These are phyloP conservation scores for Stylophora pistillata DNA, from an alignment of 64 coral and sea anemone species.

Conservation along the genomic window DNA sequence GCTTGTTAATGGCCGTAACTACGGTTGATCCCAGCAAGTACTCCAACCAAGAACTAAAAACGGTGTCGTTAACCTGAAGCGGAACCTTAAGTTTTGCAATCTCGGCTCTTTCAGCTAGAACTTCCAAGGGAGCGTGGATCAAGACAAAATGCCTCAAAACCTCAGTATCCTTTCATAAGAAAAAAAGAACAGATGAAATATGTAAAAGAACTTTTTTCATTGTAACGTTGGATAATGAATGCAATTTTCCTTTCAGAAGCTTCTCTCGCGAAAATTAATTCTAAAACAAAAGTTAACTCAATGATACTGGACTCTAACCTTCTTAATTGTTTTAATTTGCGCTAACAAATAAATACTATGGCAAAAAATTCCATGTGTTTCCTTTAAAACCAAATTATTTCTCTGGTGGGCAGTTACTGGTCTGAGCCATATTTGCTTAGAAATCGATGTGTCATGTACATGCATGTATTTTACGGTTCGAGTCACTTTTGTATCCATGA, in stretches of 20 bases:
- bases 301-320: too few relatives aligned
- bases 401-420: too few relatives aligned
- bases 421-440: too few relatives aligned
- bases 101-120: constrained; percentile 62
- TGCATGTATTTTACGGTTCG: too few relatives aligned
- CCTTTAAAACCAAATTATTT: too few relatives aligned
- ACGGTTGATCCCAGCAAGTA: constrained; percentile 41
- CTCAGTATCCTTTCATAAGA: neutral
- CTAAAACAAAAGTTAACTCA: too few relatives aligned
- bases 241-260: neutral
- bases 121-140: constrained; percentile 65
- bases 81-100: constrained; percentile 60
- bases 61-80: constrained; percentile 42
- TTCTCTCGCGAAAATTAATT: too few relatives aligned
- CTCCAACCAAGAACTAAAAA: constrained; percentile 12
- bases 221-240: neutral
- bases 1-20: neutral
- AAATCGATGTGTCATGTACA: too few relatives aligned
- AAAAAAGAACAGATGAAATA: neutral
- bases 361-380: too few relatives aligned
- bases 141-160: constrained; percentile 44
- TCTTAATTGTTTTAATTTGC: too few relatives aligned
- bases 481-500: too few relatives aligned
- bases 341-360: too few relatives aligned
- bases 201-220: neutral